Base-by-base conservation (phyloP, 2,888 invertebrate species). In the Lasius fuliginosus region DNA sequence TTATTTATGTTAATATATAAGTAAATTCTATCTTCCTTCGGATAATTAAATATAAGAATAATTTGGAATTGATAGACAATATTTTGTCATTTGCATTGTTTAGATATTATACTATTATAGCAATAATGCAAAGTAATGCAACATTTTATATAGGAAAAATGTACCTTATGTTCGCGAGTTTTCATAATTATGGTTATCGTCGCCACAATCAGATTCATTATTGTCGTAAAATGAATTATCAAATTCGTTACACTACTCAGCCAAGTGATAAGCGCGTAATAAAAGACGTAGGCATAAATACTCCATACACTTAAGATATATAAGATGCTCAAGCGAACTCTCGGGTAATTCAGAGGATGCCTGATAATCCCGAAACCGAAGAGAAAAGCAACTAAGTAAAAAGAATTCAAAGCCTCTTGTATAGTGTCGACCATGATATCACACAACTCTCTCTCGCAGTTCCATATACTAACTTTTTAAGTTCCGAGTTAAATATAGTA, bases 351-450 rank as follows among this genome's bases (percentile, higher is more conserved):
- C 1, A 3, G 23, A 9, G 65, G 65, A 75, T 49, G n/a, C 46
- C n/a, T 62, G 1, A 65, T 1, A 64, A 75, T 49, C 11, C 64
- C 75, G 3, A 33, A 64, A 49, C 65, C 75, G 3, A 36, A 49
- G 6, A 75, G 15, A 23, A 49, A 49, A 33, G 33, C 3, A 0
- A 15, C 0, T 49, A 49, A 2, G 0, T 11, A 65, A 49, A 75
- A 1, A 6, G 40, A 23, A 64, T 36, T 33, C 23, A 65, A 9
- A 36, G 4, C 49, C 11, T 46, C 23, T 23, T 75, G 46, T 6
- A 75, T 36, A 11, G 30, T 62, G 1, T 75, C n/a, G 0, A 49
- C 1, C 46, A 75, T 75, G 23, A 65, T 49, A 46, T 15, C 15
- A 15, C 58, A 11, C 23, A 56, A 67, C 15, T 15, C 15, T 36